Evolutionary conservation across 2,888 invertebrate species (phyloP).

Genomic region (Habroteleia sp.): DNA sequence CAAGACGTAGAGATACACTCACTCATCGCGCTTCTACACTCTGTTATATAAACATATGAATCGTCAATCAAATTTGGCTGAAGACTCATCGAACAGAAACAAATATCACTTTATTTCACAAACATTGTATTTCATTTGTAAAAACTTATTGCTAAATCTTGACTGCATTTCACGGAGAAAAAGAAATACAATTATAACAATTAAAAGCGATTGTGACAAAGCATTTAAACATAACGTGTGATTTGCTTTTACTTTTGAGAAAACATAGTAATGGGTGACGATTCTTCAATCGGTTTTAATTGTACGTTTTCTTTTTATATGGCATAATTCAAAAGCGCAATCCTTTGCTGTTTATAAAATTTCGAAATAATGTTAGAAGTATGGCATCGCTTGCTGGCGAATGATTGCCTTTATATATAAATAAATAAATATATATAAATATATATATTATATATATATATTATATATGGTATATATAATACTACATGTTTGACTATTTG

Average conservation of each 20-base stretch:
- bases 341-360: constrained; percentile 59
- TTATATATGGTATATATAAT: constrained; percentile 46
- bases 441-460: constrained; percentile 29
- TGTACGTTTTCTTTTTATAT: constrained; percentile 45
- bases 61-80: constrained; percentile 14
- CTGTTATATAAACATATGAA: constrained; percentile 42
- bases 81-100: constrained; percentile 8
- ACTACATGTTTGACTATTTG: constrained; percentile 53
- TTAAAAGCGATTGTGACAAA: constrained; percentile 23
- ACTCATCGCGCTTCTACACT: constrained; percentile 40
- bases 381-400: constrained; percentile 65
- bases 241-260: constrained; percentile 1
- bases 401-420: constrained; percentile 64
- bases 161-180: not conserved
- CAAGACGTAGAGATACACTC: constrained; percentile 3
- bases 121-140: constrained; percentile 32
- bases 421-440: constrained; percentile 41
- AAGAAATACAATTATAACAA: constrained; percentile 3
- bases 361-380: constrained; percentile 59
- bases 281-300: constrained; percentile 37
- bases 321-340: constrained; percentile 49
- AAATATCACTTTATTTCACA: constrained; percentile 28
- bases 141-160: not conserved
- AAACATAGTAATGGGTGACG: not conserved
- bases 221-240: not conserved